Conservation (phyloP, 2,797 vertebrate genomes). For the Neosilurus mollespiculum region DNA sequence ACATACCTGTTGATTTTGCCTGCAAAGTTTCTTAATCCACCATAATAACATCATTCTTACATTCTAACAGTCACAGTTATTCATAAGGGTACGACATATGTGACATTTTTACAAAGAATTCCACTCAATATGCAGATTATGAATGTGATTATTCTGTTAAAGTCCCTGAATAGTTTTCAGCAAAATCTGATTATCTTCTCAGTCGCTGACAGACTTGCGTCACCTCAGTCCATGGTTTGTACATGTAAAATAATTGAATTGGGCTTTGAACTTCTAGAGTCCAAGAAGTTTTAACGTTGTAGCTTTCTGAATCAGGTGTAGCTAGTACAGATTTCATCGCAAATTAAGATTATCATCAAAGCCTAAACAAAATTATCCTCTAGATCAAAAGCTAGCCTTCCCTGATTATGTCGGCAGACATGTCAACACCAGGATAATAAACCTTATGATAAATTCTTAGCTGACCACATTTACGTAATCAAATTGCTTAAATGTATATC, state of each 20-base stretch:
- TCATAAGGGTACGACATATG: not conserved
- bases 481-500: not conserved
- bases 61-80: constrained; percentile 15
- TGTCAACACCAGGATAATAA: constrained; percentile 15
- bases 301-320: constrained; percentile 4
- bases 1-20: constrained; percentile 9
- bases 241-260: constrained; percentile 4
- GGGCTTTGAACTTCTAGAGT: not conserved
- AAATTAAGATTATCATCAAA: not conserved
- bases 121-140: constrained; percentile 21
- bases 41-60: constrained; percentile 13
- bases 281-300: not conserved
- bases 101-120: constrained; percentile 20
- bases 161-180: constrained; percentile 42
- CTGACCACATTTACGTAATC: constrained; percentile 12
- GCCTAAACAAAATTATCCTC: constrained; percentile 4
- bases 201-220: constrained; percentile 14
- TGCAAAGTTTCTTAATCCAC: not conserved
- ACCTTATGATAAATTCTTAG: not conserved
- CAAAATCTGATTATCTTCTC: constrained; percentile 16
- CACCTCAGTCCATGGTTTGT: not conserved
- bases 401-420: not conserved
- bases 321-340: not conserved
- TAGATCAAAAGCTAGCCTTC: not conserved
- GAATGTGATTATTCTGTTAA: constrained; percentile 30